A percentile compares a stretch with the other conserved stretches of the same genome.
Conservation (phyloP, 2,888 invertebrate species). For the Oxyscelio sp. region DNA sequence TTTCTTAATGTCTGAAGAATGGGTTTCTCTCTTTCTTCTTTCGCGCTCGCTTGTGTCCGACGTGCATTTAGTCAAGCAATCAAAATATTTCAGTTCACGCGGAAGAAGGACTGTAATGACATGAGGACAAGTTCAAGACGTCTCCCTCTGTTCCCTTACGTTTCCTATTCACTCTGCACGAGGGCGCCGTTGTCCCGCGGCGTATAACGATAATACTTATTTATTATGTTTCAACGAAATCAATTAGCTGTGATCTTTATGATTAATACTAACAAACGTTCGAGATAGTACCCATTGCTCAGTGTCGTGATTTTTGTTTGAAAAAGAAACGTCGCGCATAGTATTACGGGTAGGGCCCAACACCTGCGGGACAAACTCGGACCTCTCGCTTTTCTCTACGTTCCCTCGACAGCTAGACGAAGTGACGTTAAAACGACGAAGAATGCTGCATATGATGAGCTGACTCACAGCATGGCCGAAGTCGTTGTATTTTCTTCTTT, state of each 20-base stretch:
- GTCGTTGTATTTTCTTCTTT: slow-evolving; percentile 46
- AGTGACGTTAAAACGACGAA: slow-evolving; percentile 30
- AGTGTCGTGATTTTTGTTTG: slow-evolving; percentile 60
- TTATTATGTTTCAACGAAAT: slow-evolving; percentile 78
- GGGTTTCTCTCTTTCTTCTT: no score
- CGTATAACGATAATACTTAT: slow-evolving; percentile 49
- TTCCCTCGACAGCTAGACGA: no score
- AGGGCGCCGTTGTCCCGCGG: slow-evolving; percentile 53
- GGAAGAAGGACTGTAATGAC: no score
- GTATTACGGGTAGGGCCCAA: slow-evolving; percentile 49
- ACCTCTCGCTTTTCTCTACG: no score
- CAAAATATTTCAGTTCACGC: no score
- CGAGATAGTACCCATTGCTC: slow-evolving; percentile 64
- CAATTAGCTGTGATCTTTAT: slow-evolving; percentile 85
- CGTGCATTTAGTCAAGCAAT: no score
- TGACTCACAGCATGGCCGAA: slow-evolving; percentile 30
- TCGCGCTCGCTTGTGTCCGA: no score
- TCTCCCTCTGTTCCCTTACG: no score
- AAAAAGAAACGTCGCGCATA: slow-evolving; percentile 57
- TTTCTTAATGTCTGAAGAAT: no score
- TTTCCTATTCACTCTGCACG: no score
- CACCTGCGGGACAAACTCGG: slow-evolving; percentile 59
- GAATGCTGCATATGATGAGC: slow-evolving; percentile 19
- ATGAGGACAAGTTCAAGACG: no score
- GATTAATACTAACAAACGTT: slow-evolving; percentile 78